Conservation (phyloP, 1,140 invertebrate genomes). For the Chelonus insularis region DNA sequence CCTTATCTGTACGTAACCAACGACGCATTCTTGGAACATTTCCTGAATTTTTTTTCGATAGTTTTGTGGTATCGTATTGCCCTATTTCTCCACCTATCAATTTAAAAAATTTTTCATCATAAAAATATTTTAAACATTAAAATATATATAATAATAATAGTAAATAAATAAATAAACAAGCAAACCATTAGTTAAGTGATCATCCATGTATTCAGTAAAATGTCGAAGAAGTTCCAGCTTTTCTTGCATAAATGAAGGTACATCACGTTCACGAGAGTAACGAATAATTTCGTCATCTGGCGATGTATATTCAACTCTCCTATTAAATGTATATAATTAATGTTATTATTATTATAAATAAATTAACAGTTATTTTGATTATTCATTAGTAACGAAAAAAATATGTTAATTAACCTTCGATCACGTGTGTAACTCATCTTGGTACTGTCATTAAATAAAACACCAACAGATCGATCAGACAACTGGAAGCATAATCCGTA, state of each 20-base stretch:
- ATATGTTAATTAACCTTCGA: conserved; percentile 59
- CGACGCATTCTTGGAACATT: conserved; percentile 69
- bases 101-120: background rate
- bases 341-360: background rate
- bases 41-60: conserved; percentile 47
- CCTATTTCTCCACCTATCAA: conserved; percentile 60
- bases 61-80: conserved; percentile 57
- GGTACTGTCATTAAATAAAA: conserved; percentile 72
- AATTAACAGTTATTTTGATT: too few relatives aligned
- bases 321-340: too few relatives aligned
- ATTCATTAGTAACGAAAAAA: too few relatives aligned
- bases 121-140: background rate
- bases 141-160: background rate
- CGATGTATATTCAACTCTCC: conserved; percentile 94
- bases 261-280: conserved; percentile 83
- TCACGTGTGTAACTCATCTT: conserved; percentile 66
- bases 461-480: conserved; percentile 70
- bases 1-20: conserved; percentile 74
- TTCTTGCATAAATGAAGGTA: conserved; percentile 81
- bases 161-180: background rate
- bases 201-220: conserved; percentile 96
- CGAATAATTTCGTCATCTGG: conserved; percentile 76
- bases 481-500: conserved; percentile 75
- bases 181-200: conserved; percentile 87
- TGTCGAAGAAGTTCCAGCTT: conserved; percentile 95